Evolutionary conservation across 2,797 vertebrate genomes (phyloP), one percentile per base, ranked within the genome.

Genomic region (Enteromius trimaculatus): DNA sequence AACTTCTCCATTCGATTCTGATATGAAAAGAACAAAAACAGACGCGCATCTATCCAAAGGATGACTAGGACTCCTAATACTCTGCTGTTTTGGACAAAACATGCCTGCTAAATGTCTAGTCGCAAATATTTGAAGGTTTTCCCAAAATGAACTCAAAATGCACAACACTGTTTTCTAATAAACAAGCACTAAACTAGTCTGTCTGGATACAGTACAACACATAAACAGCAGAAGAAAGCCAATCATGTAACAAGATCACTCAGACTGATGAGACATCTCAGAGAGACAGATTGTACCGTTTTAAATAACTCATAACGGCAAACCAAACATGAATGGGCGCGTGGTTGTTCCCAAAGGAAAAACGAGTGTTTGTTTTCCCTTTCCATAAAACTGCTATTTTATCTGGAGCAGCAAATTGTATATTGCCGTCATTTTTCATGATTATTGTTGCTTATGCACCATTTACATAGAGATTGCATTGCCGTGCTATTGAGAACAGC

Each of bases 391-490:
- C 44, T 55, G 70, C 9, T 74, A 53, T 69, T 55, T 75, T 80
- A 69, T 83, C 17, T 77, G 44, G 79, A 71, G 51, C 42, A 79
- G 66, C 29, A 79, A 79, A 76, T 58, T 62, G 53, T 42, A 70
- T 72, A 83, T 70, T 80, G 79, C 51, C 4, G 7, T 42, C 44
- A 84, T 86, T 86, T 81, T 65, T 88, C 85, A 88, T 55, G 23
- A 81, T 81, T 70, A 85, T 51, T 78, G 80, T 75, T 84, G 83
- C 71, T 86, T 62, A 64, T 49, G 60, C 71, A 62, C 74, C 75
- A 86, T 82, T 68, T 82, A 85, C 42, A 87, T 79, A 79, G 49
- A 86, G 64, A 86, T 71, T 81, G 39, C 53, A 79, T 77, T 78
- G 60, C 74, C n/a, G 37, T 42, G 19, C 62, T 84, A 78, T 23